phyloP scores from a whole-genome alignment of 2,888 invertebrate species.

The Therioaphis trifolii region DNA sequence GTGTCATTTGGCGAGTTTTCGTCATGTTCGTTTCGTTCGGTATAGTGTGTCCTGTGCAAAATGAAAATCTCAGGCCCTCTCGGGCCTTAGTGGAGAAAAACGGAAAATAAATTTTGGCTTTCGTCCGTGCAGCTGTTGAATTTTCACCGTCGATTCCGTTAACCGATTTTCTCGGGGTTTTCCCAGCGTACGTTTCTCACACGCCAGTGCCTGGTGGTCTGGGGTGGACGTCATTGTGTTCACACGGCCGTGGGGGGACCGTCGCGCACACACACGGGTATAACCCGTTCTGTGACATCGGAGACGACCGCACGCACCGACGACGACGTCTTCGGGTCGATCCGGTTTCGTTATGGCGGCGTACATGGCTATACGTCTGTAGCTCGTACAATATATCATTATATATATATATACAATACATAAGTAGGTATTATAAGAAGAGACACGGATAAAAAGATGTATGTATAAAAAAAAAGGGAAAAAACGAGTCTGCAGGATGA shows the following conservation, averaged over 20 bases:
- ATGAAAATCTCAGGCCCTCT: no score
- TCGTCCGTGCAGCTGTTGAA: no score
- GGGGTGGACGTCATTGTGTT: neutral
- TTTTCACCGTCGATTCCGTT: no score
- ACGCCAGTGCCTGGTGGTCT: neutral
- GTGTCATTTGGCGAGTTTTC: no score
- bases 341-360: constrained; percentile 57
- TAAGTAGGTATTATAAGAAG: neutral
- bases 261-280: neutral
- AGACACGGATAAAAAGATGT: constrained; percentile 6
- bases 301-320: constrained; percentile 17
- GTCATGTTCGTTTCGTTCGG: no score
- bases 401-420: no score
- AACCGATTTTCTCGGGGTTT: constrained; percentile 27
- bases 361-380: neutral
- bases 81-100: no score
- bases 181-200: neutral
- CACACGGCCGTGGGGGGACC: neutral
- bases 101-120: no score
- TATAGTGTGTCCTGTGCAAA: no score
- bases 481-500: constrained; percentile 47
- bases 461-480: constrained; percentile 14
- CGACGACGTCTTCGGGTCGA: constrained; percentile 25
- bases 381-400: neutral
- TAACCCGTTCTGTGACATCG: constrained; percentile 49